Evolutionary conservation across 2,113 vertebrate species (phyloP), one percentile per base, ranked within the genome.

Genomic region (Misgurnus mizolepis): DNA sequence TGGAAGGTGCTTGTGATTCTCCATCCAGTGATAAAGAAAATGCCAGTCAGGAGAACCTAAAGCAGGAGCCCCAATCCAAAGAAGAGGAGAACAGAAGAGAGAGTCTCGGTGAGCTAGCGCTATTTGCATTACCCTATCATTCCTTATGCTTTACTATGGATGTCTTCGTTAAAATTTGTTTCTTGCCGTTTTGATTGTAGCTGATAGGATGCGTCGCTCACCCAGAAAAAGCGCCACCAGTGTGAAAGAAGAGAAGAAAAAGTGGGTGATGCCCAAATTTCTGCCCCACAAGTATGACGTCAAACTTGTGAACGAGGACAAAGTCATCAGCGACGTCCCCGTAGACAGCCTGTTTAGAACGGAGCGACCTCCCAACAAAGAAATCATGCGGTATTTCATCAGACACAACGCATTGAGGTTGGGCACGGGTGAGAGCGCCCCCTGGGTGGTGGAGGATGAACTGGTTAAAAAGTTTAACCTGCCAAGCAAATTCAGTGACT

Each of bases 1-100:
- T 96, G 40, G 95, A 98, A 0, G 95, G 94, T 7, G 91, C 95
- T 8, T 99, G 98, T 41, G 96, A 99, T 87, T 99, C 98, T 70
- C 98, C 97, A 0, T 99, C 98, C 78, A 99, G 98, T 67, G 97
- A 99, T 89, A 99, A 99, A 86, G 98, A 99, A 83, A 99, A 99
- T 7, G 93, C 96, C 69, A 93, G 93, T 84, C 96, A 97, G 78
- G 96, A 98, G 85, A 96, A 92, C 89, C 95, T 93, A 84, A 92
- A 93, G 85, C 96, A 97, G 83, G 96, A 98, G 82, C 81, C 87
- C 18, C 7, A 84, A 8, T 76, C 89, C 40, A 91, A 96, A 83
- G 96, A 97, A 72, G 95, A 96, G 69, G 97, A 98, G 79, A 95
- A 72, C 89, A 92, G 95, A 81, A 95, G 94, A 84, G 95, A 96